Evolutionary conservation across 2,888 invertebrate species (phyloP), one percentile per base, ranked within the genome.

Genomic region (Sinopyrophorus schimmeli): DNA sequence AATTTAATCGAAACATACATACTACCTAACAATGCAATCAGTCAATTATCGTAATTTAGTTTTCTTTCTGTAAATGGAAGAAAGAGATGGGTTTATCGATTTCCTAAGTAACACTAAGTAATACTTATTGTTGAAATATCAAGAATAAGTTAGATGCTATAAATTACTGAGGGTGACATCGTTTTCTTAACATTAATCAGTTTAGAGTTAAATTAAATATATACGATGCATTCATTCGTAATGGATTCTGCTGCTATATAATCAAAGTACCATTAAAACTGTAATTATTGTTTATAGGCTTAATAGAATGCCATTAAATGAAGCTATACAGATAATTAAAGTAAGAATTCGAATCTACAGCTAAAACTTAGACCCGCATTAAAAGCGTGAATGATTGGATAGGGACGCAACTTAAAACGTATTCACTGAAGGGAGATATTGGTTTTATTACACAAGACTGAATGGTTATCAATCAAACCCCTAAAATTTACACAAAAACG

Each of bases 401-500:
- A 42, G 47, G 49, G 52, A 26, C 46, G 42, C 26, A 43, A 31
- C 11, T 32, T 31, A 20, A 24, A 42, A 37, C 28, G 34, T 32
- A 21, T 32, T 24, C 28, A 40, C 18, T 32, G 37, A 46, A 35
- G 47, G 44, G 50, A 38, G 49, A 57, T 53, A 60, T 60, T 57
- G 60, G 54, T 56, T 60, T 59, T 60, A 60, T 60, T 60, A 59
- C 53, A n/a, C 50, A 52, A 55, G 54, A 52, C 47, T 49, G 48
- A 51, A 58, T 58, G 58, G 59, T 58, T 59, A 61, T 61, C 59
- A 61, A 59, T 43, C 43, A 42, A 28, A 39, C 14, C 17, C 27
- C 38, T 14, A 28, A 40, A 40, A 21, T 35, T 43, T 35, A 9
- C 26, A 9, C 15, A 35, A 43, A 11, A 35, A 43, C 35, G 35